A percentile compares a stretch with the other conserved stretches of the same genome.
Evolutionary conservation across 1,140 invertebrate species (phyloP).

Genomic region (Glomeris maerens): DNA sequence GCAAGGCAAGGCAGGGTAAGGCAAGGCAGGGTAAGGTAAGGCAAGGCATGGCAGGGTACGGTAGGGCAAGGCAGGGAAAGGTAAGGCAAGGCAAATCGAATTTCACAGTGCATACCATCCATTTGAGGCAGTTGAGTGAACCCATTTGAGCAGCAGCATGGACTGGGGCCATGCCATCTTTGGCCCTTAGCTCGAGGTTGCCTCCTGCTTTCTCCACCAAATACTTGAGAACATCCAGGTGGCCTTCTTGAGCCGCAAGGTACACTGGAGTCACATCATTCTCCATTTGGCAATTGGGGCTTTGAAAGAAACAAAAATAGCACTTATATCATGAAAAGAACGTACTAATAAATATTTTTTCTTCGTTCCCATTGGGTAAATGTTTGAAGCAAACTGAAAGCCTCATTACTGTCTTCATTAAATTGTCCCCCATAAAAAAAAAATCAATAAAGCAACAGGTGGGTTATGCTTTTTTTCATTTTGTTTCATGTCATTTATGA

Average conservation of each 20-base stretch:
- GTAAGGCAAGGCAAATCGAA: neutral
- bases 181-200: slow-evolving; percentile 55
- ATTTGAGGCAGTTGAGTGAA: slow-evolving; percentile 67
- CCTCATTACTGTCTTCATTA: too few relatives aligned
- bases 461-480: too few relatives aligned
- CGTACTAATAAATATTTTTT: too few relatives aligned
- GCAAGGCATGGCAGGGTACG: neutral
- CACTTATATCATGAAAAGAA: too few relatives aligned
- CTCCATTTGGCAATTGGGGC: slow-evolving; percentile 75
- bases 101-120: slow-evolving; percentile 51
- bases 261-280: slow-evolving; percentile 81
- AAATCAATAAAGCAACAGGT: too few relatives aligned
- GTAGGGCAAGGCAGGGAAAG: neutral
- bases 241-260: slow-evolving; percentile 70
- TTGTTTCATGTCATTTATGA: too few relatives aligned
- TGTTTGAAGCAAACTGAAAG: too few relatives aligned
- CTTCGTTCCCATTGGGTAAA: too few relatives aligned
- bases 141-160: slow-evolving; percentile 78
- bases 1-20: too few relatives aligned
- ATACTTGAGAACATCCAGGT: slow-evolving; percentile 67
- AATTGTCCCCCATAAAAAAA: too few relatives aligned
- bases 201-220: slow-evolving; percentile 63
- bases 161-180: slow-evolving; percentile 75
- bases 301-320: slow-evolving; percentile 24
- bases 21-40: neutral